Conservation (phyloP, 2,888 invertebrate genomes). For the Aspidiotus rigidus region DNA sequence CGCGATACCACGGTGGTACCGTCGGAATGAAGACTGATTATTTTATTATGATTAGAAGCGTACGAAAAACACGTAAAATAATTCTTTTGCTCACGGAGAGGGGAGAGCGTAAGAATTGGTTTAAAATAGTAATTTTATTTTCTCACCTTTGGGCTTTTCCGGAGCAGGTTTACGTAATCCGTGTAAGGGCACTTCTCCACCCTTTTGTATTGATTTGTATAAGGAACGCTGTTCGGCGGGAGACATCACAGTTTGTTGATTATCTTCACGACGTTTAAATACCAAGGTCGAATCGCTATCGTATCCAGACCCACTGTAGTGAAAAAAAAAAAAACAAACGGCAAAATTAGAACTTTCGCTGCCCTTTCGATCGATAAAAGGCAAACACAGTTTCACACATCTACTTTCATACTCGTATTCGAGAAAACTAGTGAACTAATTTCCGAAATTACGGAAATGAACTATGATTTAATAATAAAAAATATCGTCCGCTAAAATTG, state of each 20-base stretch:
- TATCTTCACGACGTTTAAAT: conserved; percentile 59
- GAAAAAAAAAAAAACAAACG: not conserved
- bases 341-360: conserved; percentile 6
- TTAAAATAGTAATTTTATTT: not conserved
- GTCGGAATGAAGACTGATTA: no score
- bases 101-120: not conserved
- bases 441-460: not conserved
- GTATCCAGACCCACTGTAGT: conserved; percentile 51
- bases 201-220: conserved; percentile 81
- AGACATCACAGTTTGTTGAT: conserved; percentile 50
- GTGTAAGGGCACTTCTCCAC: conserved; percentile 87
- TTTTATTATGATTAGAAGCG: no score
- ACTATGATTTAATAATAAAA: no score
- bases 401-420: not conserved
- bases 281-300: conserved; percentile 83
- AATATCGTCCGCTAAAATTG: no score
- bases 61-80: not conserved
- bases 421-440: conserved; percentile 2
- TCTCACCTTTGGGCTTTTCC: conserved; percentile 64
- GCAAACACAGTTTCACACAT: conserved; percentile 1
- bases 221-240: conserved; percentile 75
- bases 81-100: not conserved
- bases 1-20: no score
- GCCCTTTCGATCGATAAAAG: conserved; percentile 2
- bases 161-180: conserved; percentile 88